phyloP scores from a whole-genome alignment of 2,888 invertebrate species.

The Sipha maydis region DNA sequence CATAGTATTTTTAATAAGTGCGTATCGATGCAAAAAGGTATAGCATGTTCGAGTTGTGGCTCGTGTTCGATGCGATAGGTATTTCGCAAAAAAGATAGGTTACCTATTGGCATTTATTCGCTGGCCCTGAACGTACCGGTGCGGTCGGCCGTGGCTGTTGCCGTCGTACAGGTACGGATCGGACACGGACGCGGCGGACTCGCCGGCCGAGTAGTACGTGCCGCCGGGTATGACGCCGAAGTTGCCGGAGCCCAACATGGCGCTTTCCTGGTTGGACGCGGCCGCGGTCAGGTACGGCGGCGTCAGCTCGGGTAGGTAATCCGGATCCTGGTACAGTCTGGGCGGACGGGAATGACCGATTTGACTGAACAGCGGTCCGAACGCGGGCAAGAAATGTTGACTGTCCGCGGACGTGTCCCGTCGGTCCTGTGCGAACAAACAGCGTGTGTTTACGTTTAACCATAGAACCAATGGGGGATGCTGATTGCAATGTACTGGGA shows the following conservation, averaged over 20 bases:
- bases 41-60: too few relatives aligned
- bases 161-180: constrained; percentile 68
- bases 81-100: not conserved
- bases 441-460: not conserved
- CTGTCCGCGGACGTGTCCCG: constrained; percentile 63
- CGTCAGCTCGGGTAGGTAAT: constrained; percentile 42
- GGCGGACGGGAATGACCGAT: constrained; percentile 73
- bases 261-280: constrained; percentile 68
- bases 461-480: too few relatives aligned
- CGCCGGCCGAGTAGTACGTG: constrained; percentile 76
- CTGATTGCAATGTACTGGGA: too few relatives aligned
- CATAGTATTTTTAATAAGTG: too few relatives aligned
- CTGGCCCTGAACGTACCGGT: constrained; percentile 28
- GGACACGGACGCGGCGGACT: constrained; percentile 65
- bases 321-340: constrained; percentile 52
- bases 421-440: not conserved
- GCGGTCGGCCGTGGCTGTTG: constrained; percentile 78
- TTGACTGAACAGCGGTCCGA: constrained; percentile 75
- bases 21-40: too few relatives aligned
- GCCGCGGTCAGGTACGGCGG: constrained; percentile 58
- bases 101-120: constrained; percentile 46
- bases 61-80: too few relatives aligned
- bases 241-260: constrained; percentile 83
- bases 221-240: constrained; percentile 88
- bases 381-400: constrained; percentile 78